These are phyloP conservation scores for Ceramica pisi DNA, from an alignment of 2,888 invertebrate species.

Conservation along the genomic window DNA sequence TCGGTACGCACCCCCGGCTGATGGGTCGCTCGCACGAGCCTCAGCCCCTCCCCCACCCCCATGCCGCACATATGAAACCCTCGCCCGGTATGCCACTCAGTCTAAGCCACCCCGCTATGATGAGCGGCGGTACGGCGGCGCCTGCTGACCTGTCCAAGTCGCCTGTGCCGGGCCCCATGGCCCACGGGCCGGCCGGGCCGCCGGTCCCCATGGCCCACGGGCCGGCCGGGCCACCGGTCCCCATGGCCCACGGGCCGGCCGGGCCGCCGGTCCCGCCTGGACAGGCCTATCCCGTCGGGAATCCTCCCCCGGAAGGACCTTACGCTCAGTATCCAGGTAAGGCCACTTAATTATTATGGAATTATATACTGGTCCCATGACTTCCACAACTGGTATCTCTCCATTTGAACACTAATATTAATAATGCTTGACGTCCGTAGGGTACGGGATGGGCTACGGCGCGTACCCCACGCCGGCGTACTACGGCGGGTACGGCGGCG, in stretches of 20 bases:
- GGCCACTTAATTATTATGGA: background rate
- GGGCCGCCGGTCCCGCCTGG: constrained; percentile 66
- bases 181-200: constrained; percentile 66
- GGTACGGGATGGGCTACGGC: constrained; percentile 86
- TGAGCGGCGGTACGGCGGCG: constrained; percentile 73
- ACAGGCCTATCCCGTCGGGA: constrained; percentile 74
- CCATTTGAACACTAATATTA: background rate
- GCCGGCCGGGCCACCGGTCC: constrained; percentile 65
- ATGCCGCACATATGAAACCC: constrained; percentile 53
- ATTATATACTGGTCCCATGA: background rate
- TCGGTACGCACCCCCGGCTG: constrained; percentile 41
- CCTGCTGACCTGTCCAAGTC: constrained; percentile 69
- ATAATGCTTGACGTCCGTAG: constrained; percentile 65
- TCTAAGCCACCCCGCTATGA: constrained; percentile 75
- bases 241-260: constrained; percentile 67
- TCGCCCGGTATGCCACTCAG: constrained; percentile 69
- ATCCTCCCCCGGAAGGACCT: constrained; percentile 79
- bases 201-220: constrained; percentile 68
- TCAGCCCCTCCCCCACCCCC: constrained; percentile 55
- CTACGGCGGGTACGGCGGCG: constrained; percentile 90
- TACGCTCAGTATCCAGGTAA: constrained; percentile 87
- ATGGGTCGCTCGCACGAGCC: constrained; percentile 48
- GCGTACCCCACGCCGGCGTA: constrained; percentile 87
- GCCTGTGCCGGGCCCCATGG: constrained; percentile 66
- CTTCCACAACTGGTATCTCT: background rate